phyloP scores from a whole-genome alignment of 2,888 invertebrate genomes.

The Acrobasis suavella region DNA sequence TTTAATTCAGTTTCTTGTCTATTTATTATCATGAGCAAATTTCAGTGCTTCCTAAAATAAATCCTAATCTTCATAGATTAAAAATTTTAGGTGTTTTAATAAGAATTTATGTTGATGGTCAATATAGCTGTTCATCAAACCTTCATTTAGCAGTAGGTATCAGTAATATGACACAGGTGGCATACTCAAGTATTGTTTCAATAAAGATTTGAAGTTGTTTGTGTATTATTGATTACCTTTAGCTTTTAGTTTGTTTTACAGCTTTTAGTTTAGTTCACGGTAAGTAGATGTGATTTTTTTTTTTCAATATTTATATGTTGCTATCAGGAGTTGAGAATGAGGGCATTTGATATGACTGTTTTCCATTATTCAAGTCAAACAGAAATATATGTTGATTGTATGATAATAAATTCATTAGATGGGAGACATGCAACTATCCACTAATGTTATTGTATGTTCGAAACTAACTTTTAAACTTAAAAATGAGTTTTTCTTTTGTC shows the following conservation, averaged over 20 bases:
- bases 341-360: slow-evolving; percentile 49
- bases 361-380: slow-evolving; percentile 34
- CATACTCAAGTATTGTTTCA: slow-evolving; percentile 32
- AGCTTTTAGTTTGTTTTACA: slow-evolving; percentile 15
- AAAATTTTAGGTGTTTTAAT: background rate
- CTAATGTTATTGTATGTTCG: slow-evolving; percentile 26
- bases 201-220: slow-evolving; percentile 50
- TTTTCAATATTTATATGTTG: slow-evolving; percentile 30
- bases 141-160: background rate
- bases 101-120: background rate
- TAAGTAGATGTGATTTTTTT: slow-evolving; percentile 21
- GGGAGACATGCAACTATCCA: slow-evolving; percentile 32
- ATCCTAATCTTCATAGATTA: background rate
- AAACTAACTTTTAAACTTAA: slow-evolving; percentile 24
- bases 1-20: background rate
- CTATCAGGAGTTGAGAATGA: slow-evolving; percentile 42
- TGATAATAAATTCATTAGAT: slow-evolving; percentile 47
- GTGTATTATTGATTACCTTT: slow-evolving; percentile 43
- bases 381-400: slow-evolving; percentile 47
- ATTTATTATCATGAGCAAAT: background rate
- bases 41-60: background rate
- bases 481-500: background rate
- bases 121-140: background rate
- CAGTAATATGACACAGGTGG: slow-evolving; percentile 21
- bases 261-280: slow-evolving; percentile 9